A percentile compares a stretch with the other conserved stretches of the same genome.
phyloP scores from a whole-genome alignment of 2,888 invertebrate genomes.

The Copidosoma aretas region DNA sequence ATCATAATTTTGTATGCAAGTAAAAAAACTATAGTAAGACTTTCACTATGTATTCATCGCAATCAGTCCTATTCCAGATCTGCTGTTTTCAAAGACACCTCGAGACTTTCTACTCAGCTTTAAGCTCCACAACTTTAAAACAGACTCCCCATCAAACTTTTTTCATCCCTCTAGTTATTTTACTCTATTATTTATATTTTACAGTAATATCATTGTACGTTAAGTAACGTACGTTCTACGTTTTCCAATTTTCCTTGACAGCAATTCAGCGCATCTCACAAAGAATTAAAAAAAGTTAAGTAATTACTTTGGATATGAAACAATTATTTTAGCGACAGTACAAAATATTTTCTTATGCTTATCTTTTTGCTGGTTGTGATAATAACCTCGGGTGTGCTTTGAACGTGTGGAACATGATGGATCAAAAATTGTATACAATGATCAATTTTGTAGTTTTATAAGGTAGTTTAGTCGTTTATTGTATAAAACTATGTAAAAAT shows the following conservation, averaged over 20 bases:
- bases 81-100: conserved; percentile 44
- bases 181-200: conserved; percentile 61
- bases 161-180: conserved; percentile 48
- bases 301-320: conserved; percentile 16
- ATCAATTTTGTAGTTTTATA: conserved; percentile 41
- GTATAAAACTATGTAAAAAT: conserved; percentile 28
- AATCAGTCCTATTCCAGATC: conserved; percentile 54
- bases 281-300: conserved; percentile 26
- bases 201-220: conserved; percentile 58
- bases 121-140: conserved; percentile 55
- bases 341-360: conserved; percentile 10
- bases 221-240: background rate
- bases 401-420: background rate
- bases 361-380: too few relatives aligned
- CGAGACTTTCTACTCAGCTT: conserved; percentile 38
- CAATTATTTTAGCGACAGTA: conserved; percentile 35
- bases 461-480: conserved; percentile 31
- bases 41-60: conserved; percentile 50
- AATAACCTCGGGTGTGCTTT: conserved; percentile 27
- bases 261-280: conserved; percentile 50
- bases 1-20: conserved; percentile 53
- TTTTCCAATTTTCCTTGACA: conserved; percentile 40
- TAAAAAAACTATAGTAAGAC: conserved; percentile 53
- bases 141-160: conserved; percentile 43
- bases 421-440: conserved; percentile 26